Conservation (phyloP, 2,888 invertebrate genomes). For the Odontothrips loti region DNA sequence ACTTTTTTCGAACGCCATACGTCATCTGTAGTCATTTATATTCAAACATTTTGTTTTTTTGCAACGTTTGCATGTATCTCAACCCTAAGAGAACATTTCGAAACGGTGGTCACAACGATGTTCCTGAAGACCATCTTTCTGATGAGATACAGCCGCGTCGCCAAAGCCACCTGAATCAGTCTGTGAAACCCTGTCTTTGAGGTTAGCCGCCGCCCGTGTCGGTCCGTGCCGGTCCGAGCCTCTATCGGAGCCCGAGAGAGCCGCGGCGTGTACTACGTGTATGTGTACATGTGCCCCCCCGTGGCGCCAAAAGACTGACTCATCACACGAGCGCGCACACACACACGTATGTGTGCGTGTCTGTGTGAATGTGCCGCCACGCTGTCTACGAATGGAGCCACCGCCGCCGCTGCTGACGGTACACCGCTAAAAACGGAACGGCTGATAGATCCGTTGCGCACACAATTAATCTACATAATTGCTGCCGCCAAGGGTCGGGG, state of each 20-base stretch:
- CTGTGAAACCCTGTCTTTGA: no score
- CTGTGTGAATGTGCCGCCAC: slow-evolving; percentile 19
- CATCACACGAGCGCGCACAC: slow-evolving; percentile 6
- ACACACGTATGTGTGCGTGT: neutral
- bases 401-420: neutral
- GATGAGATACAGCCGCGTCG: no score
- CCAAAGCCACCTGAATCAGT: no score
- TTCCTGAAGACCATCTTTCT: no score
- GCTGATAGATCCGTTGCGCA: neutral
- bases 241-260: neutral
- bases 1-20: no score
- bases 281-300: neutral
- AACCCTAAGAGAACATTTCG: no score
- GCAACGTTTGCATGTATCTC: no score
- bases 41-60: no score
- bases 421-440: neutral
- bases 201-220: no score
- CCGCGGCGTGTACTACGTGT: neutral
- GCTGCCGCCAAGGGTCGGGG: neutral
- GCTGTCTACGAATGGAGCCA: slow-evolving; percentile 4
- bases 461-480: slow-evolving; percentile 25
- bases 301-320: slow-evolving; percentile 18
- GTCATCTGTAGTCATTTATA: no score
- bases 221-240: neutral
- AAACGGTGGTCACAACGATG: no score